phyloP scores from a whole-genome alignment of 1,140 invertebrate species.

The Drosophila melanica region DNA sequence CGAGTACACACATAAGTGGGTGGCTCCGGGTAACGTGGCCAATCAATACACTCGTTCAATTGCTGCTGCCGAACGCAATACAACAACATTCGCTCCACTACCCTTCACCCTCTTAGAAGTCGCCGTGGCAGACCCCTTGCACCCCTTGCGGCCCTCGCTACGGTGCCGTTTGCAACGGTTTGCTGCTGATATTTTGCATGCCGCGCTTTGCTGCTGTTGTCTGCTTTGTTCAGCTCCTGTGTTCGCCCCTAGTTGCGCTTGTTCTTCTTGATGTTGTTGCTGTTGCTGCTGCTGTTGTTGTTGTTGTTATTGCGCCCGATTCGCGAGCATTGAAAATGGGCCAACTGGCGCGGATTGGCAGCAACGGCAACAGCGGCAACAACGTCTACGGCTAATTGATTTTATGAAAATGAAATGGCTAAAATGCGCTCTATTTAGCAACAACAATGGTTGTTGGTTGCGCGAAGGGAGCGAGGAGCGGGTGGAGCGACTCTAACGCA shows the following conservation, averaged over 20 bases:
- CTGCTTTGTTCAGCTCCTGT: conserved; percentile 41
- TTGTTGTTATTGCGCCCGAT: conserved; percentile 16
- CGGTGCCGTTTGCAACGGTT: conserved; percentile 21
- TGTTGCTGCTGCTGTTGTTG: conserved; percentile 6
- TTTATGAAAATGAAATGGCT: conserved; percentile 76
- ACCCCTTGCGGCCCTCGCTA: not conserved
- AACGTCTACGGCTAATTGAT: conserved; percentile 60
- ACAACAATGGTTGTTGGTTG: conserved; percentile 63
- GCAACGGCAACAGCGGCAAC: conserved; percentile 16
- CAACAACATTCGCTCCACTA: conserved; percentile 39
- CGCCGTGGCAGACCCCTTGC: not conserved
- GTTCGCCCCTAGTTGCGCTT: conserved; percentile 5
- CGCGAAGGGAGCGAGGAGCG: not conserved
- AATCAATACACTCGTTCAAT: conserved; percentile 55
- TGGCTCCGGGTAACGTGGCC: conserved; percentile 8
- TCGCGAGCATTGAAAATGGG: conserved; percentile 39
- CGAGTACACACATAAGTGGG: not conserved
- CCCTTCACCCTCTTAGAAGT: conserved; percentile 24
- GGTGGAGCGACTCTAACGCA: not conserved
- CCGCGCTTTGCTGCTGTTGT: conserved; percentile 37
- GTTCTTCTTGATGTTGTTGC: conserved; percentile 6
- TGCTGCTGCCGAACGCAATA: conserved; percentile 43
- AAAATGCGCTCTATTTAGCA: conserved; percentile 80
- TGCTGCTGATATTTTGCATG: conserved; percentile 48
- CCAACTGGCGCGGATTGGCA: conserved; percentile 20